These are phyloP conservation scores for Motacilla alba DNA, from an alignment of 2,113 vertebrate genomes.

Conservation along the genomic window DNA sequence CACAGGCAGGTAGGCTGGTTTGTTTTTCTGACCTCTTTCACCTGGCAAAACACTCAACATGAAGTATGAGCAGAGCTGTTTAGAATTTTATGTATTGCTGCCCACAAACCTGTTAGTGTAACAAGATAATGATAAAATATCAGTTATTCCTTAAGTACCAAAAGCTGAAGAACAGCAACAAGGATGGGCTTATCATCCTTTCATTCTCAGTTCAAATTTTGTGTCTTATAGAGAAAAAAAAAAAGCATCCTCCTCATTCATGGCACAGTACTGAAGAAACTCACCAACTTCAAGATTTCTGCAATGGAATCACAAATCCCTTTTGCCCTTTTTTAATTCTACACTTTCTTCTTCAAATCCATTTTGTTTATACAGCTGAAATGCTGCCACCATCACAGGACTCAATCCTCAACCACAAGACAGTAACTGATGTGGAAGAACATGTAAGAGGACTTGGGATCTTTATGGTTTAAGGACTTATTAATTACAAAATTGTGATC, in stretches of 20 bases:
- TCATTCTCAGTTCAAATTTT: neutral
- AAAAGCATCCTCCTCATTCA: neutral
- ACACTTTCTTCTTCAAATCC: neutral
- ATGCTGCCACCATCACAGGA: neutral
- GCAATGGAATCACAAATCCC: neutral
- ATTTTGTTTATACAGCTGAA: neutral
- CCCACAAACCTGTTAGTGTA: neutral
- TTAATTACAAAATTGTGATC: neutral
- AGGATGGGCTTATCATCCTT: neutral
- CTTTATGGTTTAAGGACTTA: neutral
- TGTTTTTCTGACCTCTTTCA: neutral
- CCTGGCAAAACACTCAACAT: neutral
- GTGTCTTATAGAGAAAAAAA: neutral
- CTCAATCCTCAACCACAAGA: neutral
- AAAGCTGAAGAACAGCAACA: neutral
- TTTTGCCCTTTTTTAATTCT: neutral
- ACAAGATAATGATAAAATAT: neutral
- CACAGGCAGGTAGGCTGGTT: neutral
- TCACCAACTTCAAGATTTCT: neutral
- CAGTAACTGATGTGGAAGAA: neutral
- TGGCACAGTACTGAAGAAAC: neutral
- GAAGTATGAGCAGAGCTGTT: neutral
- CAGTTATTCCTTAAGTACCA: neutral
- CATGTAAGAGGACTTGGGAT: neutral
- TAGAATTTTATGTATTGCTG: neutral